A percentile compares a stretch with the other conserved stretches of the same genome.
Evolutionary conservation across 1,140 invertebrate genomes (phyloP).

Genomic region (Trichomalopsis sarcophagae): DNA sequence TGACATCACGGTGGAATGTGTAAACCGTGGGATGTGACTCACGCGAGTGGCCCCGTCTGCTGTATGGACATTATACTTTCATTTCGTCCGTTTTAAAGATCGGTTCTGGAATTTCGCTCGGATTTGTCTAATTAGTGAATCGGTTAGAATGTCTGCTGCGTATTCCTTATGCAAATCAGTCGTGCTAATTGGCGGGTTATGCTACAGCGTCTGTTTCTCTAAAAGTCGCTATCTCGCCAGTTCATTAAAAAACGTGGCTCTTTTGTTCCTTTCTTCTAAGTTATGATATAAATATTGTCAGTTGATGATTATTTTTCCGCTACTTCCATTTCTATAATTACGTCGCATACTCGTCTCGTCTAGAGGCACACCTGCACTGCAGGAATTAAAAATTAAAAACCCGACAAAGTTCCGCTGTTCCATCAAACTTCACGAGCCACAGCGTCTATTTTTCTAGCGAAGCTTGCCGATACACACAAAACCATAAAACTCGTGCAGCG

Average conservation of each 20-base stretch:
- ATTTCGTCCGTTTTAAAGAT: background rate
- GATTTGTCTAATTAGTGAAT: slow-evolving; percentile 24
- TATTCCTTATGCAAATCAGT: background rate
- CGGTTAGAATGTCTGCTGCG: background rate
- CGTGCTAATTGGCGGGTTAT: background rate
- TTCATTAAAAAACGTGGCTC: no score
- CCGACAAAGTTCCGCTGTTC: background rate
- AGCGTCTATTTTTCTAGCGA: no score
- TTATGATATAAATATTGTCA: no score
- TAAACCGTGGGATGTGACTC: slow-evolving; percentile 55
- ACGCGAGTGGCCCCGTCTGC: slow-evolving; percentile 25
- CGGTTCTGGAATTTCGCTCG: background rate
- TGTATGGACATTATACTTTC: background rate
- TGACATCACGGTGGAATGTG: slow-evolving; percentile 60
- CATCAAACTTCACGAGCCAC: background rate
- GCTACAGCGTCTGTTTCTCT: background rate
- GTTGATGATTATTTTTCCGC: no score
- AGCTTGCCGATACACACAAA: no score
- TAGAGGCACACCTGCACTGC: no score
- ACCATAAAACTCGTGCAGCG: background rate
- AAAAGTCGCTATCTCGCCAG: background rate
- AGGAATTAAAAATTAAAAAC: background rate
- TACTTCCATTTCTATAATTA: background rate
- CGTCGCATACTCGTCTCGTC: background rate
- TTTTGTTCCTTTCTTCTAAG: no score